Conservation (phyloP, 2,797 vertebrate genomes). For the Myripristis jacobus region DNA sequence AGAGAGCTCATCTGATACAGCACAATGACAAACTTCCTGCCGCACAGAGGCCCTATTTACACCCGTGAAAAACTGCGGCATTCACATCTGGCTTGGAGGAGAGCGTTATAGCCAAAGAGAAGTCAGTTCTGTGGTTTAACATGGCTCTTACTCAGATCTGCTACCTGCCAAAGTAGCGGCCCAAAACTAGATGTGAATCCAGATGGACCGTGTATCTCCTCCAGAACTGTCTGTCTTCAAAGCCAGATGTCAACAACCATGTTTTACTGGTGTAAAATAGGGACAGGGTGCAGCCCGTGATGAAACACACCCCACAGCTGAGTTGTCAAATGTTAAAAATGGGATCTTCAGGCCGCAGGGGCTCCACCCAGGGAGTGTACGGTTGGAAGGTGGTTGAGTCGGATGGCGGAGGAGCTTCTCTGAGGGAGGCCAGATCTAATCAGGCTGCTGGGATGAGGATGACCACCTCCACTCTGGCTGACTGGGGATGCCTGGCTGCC, state of each 20-base stretch:
- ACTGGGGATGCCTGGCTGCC: slow-evolving; percentile 73
- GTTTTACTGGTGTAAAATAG: slow-evolving; percentile 44
- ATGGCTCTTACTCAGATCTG: slow-evolving; percentile 13
- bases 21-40: slow-evolving; percentile 15
- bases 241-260: slow-evolving; percentile 50
- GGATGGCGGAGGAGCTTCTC: slow-evolving; percentile 62
- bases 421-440: slow-evolving; percentile 78
- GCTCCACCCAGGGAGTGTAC: slow-evolving; percentile 74
- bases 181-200: slow-evolving; percentile 37
- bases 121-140: slow-evolving; percentile 16
- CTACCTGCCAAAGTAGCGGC: slow-evolving; percentile 43
- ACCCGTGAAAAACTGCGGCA: slow-evolving; percentile 14
- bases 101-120: slow-evolving; percentile 39
- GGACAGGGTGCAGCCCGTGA: slow-evolving; percentile 50
- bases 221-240: slow-evolving; percentile 24
- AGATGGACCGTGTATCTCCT: slow-evolving; percentile 31
- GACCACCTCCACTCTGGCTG: slow-evolving; percentile 70
- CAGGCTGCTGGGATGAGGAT: slow-evolving; percentile 72
- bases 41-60: slow-evolving; percentile 31
- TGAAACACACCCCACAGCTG: slow-evolving; percentile 69
- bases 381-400: slow-evolving; percentile 67
- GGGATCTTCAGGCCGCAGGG: slow-evolving; percentile 67
- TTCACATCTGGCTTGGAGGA: slow-evolving; percentile 37
- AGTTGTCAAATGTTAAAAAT: slow-evolving; percentile 79
- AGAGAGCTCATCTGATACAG: slow-evolving; percentile 29